Evolutionary conservation across 2,113 vertebrate species (phyloP).

Genomic region (Monopterus albus): DNA sequence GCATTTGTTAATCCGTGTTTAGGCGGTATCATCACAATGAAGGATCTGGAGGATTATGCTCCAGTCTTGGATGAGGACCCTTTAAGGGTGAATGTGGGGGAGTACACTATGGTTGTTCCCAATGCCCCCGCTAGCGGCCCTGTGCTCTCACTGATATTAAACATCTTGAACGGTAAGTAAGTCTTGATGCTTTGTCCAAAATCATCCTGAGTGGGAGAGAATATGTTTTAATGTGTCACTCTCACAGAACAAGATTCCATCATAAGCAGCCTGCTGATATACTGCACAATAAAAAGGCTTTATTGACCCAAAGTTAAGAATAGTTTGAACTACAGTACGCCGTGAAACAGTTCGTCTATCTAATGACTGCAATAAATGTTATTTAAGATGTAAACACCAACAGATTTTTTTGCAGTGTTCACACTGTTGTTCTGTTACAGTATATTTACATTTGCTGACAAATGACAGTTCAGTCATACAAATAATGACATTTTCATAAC

Average conservation of each 20-base stretch:
- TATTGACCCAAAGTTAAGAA: conserved; percentile 15
- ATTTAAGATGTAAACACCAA: too few relatives aligned
- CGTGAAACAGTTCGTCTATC: neutral
- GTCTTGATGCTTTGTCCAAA: conserved; percentile 56
- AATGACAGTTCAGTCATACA: too few relatives aligned
- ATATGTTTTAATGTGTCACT: conserved; percentile 41
- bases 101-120: conserved; percentile 84
- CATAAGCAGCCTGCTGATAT: conserved; percentile 25
- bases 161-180: conserved; percentile 91
- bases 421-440: too few relatives aligned
- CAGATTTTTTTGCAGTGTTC: too few relatives aligned
- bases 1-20: conserved; percentile 57
- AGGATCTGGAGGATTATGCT: conserved; percentile 88
- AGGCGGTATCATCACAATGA: conserved; percentile 91
- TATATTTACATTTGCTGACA: too few relatives aligned
- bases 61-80: conserved; percentile 84
- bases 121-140: conserved; percentile 91
- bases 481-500: too few relatives aligned
- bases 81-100: conserved; percentile 81
- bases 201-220: conserved; percentile 58
- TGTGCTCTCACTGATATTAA: conserved; percentile 91
- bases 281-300: conserved; percentile 11
- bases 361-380: neutral
- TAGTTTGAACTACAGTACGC: neutral
- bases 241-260: conserved; percentile 30